A percentile compares a stretch with the other conserved stretches of the same genome.
These are phyloP conservation scores for Volucella zonaria DNA, from an alignment of 2,888 invertebrate genomes.

Conservation along the genomic window DNA sequence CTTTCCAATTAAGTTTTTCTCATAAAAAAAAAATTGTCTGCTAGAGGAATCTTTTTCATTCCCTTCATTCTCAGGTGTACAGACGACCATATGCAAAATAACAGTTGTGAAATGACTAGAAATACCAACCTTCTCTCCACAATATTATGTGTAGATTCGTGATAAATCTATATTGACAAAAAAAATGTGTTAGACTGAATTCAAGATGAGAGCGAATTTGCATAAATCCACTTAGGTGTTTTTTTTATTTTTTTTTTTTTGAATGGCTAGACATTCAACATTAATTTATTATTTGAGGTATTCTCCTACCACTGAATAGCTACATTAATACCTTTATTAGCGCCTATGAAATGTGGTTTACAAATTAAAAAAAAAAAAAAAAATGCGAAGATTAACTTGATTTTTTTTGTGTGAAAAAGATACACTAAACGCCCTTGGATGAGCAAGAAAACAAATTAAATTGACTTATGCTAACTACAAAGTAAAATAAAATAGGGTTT, in stretches of 20 bases:
- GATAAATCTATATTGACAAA: conserved; percentile 48
- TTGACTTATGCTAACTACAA: conserved; percentile 29
- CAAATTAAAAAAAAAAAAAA: conserved; percentile 12
- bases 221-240: conserved; percentile 44
- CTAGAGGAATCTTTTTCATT: conserved; percentile 18
- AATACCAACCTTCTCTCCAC: conserved; percentile 25
- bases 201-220: conserved; percentile 24
- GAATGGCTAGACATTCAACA: conserved; percentile 29
- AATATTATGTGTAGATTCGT: neutral
- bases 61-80: conserved; percentile 34
- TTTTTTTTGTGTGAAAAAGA: neutral
- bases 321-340: conserved; percentile 54
- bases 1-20: conserved; percentile 46
- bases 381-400: conserved; percentile 9
- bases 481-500: neutral
- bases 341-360: conserved; percentile 54
- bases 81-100: conserved; percentile 38
- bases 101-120: conserved; percentile 49
- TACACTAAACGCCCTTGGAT: conserved; percentile 50
- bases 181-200: conserved; percentile 14
- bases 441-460: conserved; percentile 18
- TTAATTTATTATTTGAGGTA: conserved; percentile 48
- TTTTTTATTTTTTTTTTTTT: neutral
- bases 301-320: conserved; percentile 43
- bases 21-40: conserved; percentile 35